Evolutionary conservation across 2,113 vertebrate species (phyloP).

Genomic region (Colistium nudipinnis): DNA sequence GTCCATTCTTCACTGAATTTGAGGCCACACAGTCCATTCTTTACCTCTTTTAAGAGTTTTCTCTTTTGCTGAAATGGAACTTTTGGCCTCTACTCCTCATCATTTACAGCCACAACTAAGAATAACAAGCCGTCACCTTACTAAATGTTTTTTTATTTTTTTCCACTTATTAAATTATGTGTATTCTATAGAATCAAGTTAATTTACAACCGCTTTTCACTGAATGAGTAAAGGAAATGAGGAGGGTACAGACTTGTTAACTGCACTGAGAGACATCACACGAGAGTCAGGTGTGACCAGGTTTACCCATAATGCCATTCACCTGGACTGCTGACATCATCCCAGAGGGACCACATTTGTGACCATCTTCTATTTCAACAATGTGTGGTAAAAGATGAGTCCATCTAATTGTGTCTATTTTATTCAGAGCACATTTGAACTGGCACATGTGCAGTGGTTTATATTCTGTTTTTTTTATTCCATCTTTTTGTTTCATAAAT

Average conservation of each 20-base stretch:
- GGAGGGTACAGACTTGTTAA: background rate
- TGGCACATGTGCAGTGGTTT: background rate
- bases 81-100: slow-evolving; percentile 10
- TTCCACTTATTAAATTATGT: no score
- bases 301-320: slow-evolving; percentile 5
- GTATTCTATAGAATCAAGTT: background rate
- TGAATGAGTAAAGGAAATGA: background rate
- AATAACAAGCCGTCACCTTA: background rate
- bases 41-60: slow-evolving; percentile 37
- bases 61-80: slow-evolving; percentile 22
- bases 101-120: background rate
- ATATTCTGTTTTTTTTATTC: background rate
- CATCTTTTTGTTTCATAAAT: slow-evolving; percentile 8
- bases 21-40: slow-evolving; percentile 29
- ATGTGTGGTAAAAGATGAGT: background rate
- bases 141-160: background rate
- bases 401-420: slow-evolving; percentile 9
- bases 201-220: slow-evolving; percentile 6
- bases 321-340: background rate
- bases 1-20: slow-evolving; percentile 33
- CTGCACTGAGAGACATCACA: slow-evolving; percentile 23
- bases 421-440: background rate
- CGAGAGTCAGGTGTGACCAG: background rate
- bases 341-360: background rate
- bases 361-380: background rate